Evolutionary conservation across 92 coral and sea anemone species (phyloP).

Genomic region (Porites rus): DNA sequence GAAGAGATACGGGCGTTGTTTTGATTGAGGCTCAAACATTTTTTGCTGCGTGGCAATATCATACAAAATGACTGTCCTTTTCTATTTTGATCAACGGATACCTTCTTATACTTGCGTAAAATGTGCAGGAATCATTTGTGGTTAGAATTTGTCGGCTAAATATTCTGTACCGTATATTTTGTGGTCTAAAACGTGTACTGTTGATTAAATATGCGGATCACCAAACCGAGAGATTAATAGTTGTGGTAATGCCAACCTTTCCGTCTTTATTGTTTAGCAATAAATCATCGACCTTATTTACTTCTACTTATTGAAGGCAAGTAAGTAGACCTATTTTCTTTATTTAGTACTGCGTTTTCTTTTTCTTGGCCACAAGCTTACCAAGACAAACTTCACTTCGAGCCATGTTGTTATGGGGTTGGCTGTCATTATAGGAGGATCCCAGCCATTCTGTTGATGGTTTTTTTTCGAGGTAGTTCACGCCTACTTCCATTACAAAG

Average conservation of each 20-base stretch:
- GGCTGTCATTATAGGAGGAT: background rate
- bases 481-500: background rate
- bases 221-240: background rate
- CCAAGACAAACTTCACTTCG: background rate
- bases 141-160: background rate
- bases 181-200: background rate
- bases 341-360: background rate
- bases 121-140: background rate
- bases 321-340: background rate
- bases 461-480: background rate
- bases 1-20: background rate
- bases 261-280: background rate
- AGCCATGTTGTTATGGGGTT: background rate
- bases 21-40: background rate
- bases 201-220: background rate
- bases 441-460: background rate
- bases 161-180: background rate
- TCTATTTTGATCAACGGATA: too few relatives aligned
- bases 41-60: background rate
- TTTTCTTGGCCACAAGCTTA: background rate
- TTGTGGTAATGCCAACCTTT: background rate
- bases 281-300: background rate
- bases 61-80: too few relatives aligned
- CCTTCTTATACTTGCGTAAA: background rate
- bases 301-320: background rate